Base-by-base conservation (phyloP, 1,140 invertebrate genomes). In the Dreissena rostriformis region DNA sequence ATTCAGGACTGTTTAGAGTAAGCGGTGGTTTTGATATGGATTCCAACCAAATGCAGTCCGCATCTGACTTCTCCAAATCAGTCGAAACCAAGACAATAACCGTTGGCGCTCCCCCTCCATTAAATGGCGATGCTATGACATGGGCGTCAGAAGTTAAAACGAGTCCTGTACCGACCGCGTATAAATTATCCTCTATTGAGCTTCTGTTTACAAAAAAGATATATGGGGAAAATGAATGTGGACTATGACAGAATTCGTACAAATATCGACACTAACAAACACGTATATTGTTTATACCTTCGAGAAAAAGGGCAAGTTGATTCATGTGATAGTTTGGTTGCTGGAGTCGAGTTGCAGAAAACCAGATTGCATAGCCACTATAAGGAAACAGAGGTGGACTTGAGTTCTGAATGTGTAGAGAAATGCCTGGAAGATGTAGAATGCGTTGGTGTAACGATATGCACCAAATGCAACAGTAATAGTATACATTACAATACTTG, bases 131-230 rank as follows among this genome's bases (percentile, higher is more conserved):
- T 29, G 67, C 82, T 15, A 49, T 63, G 19, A 71, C 74, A 8
- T 85, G 83, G 83, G 83, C 83, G 39, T 78, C 83, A 15, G 26
- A 51, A 11, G 83, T 79, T 15, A 73, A 85, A 39, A 28, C 49
- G 7, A 79, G n/a, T 53, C 82, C 82, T 0, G 75, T 84, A 8
- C 82, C 82, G 11, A 49, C 73, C 11, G 6, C 22, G 63, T 84
- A 84, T 39, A 28, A 61, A 53, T 61, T 84, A 11, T 8, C 17
- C n/a, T 39, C 57, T n/a, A 78, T 84, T 22, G 70, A 65, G 24
- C 26, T 78, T 19, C 51, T 84, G 12, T 84, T 84, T 68, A 63
- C 74, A 24, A 67, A 49, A n/a, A 2, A 65, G 22, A 24, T 84
- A 78, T 70, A 78, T 84, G 74, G 55, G 49, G 26, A 15, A 55